These are phyloP conservation scores for Caenorhabditis parvicauda DNA, from an alignment of 2,888 invertebrate genomes.

Conservation along the genomic window DNA sequence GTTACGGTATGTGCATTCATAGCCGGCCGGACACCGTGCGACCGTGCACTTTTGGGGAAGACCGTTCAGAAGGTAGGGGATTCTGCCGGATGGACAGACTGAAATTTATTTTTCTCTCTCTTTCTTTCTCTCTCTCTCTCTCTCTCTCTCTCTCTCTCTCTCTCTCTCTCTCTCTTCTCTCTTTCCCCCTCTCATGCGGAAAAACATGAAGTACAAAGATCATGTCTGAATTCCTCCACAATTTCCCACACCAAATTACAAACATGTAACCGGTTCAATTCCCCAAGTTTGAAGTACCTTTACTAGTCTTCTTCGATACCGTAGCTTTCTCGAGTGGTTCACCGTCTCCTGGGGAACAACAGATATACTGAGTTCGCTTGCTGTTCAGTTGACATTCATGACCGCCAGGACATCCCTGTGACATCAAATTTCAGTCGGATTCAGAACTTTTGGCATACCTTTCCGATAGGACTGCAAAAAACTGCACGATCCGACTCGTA, in stretches of 20 bases:
- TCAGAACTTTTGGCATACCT: constrained; percentile 30
- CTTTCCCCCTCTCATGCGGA: too few relatives aligned
- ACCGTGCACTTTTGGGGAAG: constrained; percentile 40
- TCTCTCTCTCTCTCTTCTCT: too few relatives aligned
- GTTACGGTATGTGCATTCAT: constrained; percentile 43
- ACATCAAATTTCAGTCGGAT: background rate
- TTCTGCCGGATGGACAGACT: constrained; percentile 40
- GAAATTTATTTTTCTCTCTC: too few relatives aligned
- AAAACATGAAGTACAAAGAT: too few relatives aligned
- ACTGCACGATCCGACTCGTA: constrained; percentile 30
- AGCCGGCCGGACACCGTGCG: constrained; percentile 36
- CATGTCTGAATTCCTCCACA: too few relatives aligned
- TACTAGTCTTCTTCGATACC: background rate
- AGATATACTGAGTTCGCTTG: constrained; percentile 44
- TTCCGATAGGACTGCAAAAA: constrained; percentile 34
- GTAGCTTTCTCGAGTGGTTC: background rate
- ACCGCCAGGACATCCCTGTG: constrained; percentile 14
- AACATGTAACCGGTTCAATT: too few relatives aligned
- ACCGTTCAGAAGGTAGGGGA: constrained; percentile 47
- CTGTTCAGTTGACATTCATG: constrained; percentile 41
- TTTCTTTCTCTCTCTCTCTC: too few relatives aligned
- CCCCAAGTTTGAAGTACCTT: background rate
- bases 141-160: too few relatives aligned
- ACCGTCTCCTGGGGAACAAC: constrained; percentile 23
- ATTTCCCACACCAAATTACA: too few relatives aligned